Evolutionary conservation across 92 coral and sea anemone genomes (phyloP), one percentile per base, ranked within the genome.

Genomic region (Bergia puertoricense): DNA sequence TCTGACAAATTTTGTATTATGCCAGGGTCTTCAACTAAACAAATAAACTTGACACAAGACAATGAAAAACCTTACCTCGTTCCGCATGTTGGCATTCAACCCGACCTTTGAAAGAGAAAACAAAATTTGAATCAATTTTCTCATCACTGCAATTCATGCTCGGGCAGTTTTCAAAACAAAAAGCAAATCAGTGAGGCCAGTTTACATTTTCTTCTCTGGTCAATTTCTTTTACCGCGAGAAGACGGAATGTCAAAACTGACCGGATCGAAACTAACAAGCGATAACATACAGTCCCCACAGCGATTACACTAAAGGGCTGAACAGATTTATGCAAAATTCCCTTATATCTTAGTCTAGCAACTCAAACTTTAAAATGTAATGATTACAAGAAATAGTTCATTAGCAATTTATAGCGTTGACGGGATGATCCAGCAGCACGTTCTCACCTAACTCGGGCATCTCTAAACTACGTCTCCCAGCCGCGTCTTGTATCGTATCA

Each of bases 1-100:
- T 91, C 95, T 90, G 91, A 89, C 77, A 85, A 90, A 76, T 88
- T 81, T 79, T 41, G 80, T 62, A 90, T 85, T 86, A 73, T 76
- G 74, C 73, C 72, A 59, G 30, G 91, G 88, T 74, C 90, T 82
- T 89, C 88, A 85, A 91, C 74, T 88, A 93, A 91, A 90, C 87
- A 95, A 93, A 95, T 92, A 90, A 90, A 81, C 80, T 69, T 38
- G 76, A 56, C 77, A 69, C 65, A 68, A 71, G 45, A 84, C 87
- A 84, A 71, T 84, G 68, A 30, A 69, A 84, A 73, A n/a, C 65
- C 92, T 74, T 89, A 95, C 98, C 98, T 93, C 80, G 59, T 40
- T 90, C 92, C 67, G 89, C 91, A 73, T 95, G 92, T 51, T 93
- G 96, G 90, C 78, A 88, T 90, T 92, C 92, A 76, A 92, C 96